Percentiles rank a stretch among this genome's conserved stretches.
These are phyloP conservation scores for Cyclina sinensis DNA, from an alignment of 1,140 invertebrate genomes.

Conservation along the genomic window DNA sequence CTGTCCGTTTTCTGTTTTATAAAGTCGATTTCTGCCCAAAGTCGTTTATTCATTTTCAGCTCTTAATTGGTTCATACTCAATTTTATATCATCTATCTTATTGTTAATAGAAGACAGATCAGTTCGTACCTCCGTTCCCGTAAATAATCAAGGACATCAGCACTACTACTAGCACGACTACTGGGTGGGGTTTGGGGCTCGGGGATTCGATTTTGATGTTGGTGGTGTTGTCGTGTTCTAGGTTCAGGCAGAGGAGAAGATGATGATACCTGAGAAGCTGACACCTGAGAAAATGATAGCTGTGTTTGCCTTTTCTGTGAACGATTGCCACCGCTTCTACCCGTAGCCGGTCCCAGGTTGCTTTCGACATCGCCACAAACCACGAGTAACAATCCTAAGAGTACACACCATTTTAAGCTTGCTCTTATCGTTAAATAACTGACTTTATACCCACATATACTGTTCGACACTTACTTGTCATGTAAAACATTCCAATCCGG, in stretches of 20 bases:
- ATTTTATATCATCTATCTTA: conserved; percentile 32
- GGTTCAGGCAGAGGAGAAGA: not conserved
- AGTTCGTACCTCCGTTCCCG: conserved; percentile 17
- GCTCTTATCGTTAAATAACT: conserved; percentile 18
- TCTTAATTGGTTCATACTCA: conserved; percentile 13
- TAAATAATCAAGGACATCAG: conserved; percentile 19
- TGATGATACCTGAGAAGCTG: not conserved
- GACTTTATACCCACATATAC: too few species aligned
- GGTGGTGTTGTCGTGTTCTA: not conserved
- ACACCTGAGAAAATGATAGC: too few species aligned
- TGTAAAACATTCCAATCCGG: conserved; percentile 11
- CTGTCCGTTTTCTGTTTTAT: conserved; percentile 24
- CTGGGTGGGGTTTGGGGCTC: too few species aligned
- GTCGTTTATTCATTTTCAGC: conserved; percentile 46
- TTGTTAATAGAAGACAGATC: conserved; percentile 30
- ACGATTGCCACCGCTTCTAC: not conserved
- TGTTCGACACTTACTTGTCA: not conserved
- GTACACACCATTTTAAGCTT: conserved; percentile 9
- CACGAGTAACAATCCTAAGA: not conserved
- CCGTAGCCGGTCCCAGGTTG: conserved; percentile 10
- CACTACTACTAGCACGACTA: not conserved
- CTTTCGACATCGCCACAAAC: too few species aligned
- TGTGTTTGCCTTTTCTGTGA: not conserved
- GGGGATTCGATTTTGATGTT: too few species aligned
- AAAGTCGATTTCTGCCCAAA: too few species aligned